Conservation (phyloP, 2,888 invertebrate species). For the Trichacis sp. region DNA sequence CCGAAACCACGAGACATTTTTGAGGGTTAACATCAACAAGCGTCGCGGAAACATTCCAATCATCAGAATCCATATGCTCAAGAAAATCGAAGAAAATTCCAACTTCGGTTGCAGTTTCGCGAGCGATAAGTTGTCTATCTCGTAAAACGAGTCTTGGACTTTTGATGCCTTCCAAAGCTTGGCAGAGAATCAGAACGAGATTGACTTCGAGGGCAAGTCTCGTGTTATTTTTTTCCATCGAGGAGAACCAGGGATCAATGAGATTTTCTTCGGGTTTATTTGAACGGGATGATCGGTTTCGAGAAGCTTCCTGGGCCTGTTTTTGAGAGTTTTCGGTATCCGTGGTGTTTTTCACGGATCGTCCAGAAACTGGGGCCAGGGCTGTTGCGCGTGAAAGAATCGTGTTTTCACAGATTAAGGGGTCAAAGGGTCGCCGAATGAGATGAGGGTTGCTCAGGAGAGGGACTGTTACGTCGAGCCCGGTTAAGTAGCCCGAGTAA, state of each 20-base stretch:
- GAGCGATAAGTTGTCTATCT: constrained; percentile 63
- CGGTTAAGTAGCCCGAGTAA: constrained; percentile 57
- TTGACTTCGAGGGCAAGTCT: constrained; percentile 65
- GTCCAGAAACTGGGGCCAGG: constrained; percentile 52
- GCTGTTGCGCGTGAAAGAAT: constrained; percentile 64
- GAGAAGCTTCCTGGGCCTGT: too few species aligned
- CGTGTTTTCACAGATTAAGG: constrained; percentile 66
- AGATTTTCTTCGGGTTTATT: constrained; percentile 22
- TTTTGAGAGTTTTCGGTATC: constrained; percentile 1
- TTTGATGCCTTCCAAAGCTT: constrained; percentile 62
- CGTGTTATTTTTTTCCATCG: constrained; percentile 66
- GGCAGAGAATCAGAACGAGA: constrained; percentile 62
- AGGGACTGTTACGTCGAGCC: constrained; percentile 59
- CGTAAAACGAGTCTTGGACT: constrained; percentile 62
- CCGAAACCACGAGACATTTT: constrained; percentile 48
- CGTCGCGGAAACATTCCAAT: constrained; percentile 49
- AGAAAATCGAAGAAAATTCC: constrained; percentile 65
- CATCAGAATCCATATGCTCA: constrained; percentile 50
- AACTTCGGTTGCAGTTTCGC: constrained; percentile 65
- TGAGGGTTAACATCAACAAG: constrained; percentile 54
- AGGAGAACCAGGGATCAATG: constrained; percentile 65
- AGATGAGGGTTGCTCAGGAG: constrained; percentile 62
- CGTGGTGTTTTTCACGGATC: constrained; percentile 49
- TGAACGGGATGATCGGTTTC: too few species aligned
- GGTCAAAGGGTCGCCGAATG: constrained; percentile 64